These are phyloP conservation scores for Chironomus tentans DNA, from an alignment of 2,888 invertebrate species.

Conservation along the genomic window DNA sequence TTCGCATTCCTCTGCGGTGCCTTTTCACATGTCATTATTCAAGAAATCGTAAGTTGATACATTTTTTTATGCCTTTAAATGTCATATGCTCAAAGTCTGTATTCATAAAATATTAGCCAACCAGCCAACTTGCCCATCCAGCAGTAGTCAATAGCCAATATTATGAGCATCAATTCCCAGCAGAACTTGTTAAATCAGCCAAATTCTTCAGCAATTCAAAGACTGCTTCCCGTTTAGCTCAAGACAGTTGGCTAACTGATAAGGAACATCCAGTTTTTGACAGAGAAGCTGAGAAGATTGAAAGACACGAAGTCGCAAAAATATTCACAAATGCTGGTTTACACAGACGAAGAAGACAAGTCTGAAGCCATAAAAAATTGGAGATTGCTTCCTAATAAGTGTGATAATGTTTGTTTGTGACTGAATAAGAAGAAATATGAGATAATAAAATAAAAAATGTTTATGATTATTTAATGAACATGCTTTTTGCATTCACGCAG, in stretches of 20 bases:
- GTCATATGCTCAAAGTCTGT: background rate
- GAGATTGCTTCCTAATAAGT: background rate
- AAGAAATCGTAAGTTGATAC: background rate
- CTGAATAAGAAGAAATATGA: background rate
- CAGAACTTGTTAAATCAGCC: conserved; percentile 49
- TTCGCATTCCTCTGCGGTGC: background rate
- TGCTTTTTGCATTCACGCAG: too few species aligned
- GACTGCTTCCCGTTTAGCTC: conserved; percentile 62
- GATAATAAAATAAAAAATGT: too few species aligned
- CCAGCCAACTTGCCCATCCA: conserved; percentile 48
- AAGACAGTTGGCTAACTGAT: conserved; percentile 67
- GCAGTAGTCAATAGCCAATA: conserved; percentile 63
- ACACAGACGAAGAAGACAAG: conserved; percentile 33
- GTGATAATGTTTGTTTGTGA: conserved; percentile 19
- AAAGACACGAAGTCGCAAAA: conserved; percentile 63
- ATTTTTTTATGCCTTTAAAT: background rate
- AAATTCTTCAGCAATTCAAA: conserved; percentile 68
- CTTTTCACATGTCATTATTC: background rate
- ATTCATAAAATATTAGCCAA: background rate
- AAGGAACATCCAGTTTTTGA: conserved; percentile 70
- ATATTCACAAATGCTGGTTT: conserved; percentile 66
- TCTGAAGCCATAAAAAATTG: background rate
- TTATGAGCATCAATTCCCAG: conserved; percentile 62
- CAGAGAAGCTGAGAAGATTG: conserved; percentile 72
- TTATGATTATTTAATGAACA: too few species aligned